Evolutionary conservation across 2,888 invertebrate genomes (phyloP), one percentile per base, ranked within the genome.

Genomic region (Plebejus anna): DNA sequence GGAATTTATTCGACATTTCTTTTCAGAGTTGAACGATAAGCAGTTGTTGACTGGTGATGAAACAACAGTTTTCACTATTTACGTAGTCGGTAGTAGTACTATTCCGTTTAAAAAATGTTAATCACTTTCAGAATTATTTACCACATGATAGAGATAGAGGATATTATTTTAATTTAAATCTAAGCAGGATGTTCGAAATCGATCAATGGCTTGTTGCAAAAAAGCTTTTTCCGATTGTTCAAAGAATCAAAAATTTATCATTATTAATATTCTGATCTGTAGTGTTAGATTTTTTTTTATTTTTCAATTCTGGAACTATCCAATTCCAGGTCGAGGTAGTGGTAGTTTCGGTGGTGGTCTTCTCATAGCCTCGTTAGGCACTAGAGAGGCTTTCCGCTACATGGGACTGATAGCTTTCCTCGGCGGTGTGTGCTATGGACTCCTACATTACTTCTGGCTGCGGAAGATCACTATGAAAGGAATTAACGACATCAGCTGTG

Each of bases 261-360:
- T 42, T 42, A 7, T 42, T 42, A 9, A 42, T 42, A 0, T 42
- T 42, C 42, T 42, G 42, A 42, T 42, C 1, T 42, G 9, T 1
- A 1, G 13, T 51, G 51, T 51, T 4, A 0, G 13, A n/a, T n/a
- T n/a, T 5, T 57, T 32, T 32, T 32, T 32, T 32, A 32, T 32
- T 32, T 22, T 22, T 22, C 22, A 22, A 38, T 70, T 38, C 70
- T 32, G 32, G 70, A 36, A 13, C 0, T 28, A 9, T 55, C 16
- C 16, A 7, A 22, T 11, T 42, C 7, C 79, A 96, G 97, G 97
- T 5, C 94, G 97, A 81, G 97, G 97, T 55, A 97, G 96, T 84
- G 97, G 97, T 32, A 97, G 97, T 83, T 97, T 97, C 80, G 95
- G 96, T 7, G 97, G 97, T 32, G 97, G 97, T 70, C 94, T 96